These are phyloP conservation scores for Leptopilina syphax DNA, from an alignment of 2,888 invertebrate species.

Conservation along the genomic window DNA sequence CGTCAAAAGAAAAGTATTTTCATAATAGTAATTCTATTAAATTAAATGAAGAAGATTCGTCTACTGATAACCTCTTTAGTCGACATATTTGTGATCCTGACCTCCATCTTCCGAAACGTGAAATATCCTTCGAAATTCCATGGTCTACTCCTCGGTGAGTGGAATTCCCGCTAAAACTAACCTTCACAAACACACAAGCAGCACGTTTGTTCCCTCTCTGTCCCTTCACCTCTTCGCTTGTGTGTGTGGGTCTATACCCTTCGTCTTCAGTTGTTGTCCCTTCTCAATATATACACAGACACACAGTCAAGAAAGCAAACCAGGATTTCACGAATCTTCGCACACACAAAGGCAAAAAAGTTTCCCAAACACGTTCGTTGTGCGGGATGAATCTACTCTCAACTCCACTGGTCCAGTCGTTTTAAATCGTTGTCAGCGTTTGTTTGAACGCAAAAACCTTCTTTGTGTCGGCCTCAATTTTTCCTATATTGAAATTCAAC, in stretches of 20 bases:
- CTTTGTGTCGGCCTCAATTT: background rate
- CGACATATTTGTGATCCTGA: constrained; percentile 12
- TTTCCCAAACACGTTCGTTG: constrained; percentile 30
- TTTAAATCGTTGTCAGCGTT: constrained; percentile 9
- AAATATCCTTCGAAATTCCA: constrained; percentile 29
- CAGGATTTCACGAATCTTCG: constrained; percentile 9
- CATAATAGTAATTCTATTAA: background rate
- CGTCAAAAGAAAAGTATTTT: background rate
- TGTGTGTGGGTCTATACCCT: constrained; percentile 4
- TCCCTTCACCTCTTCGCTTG: background rate
- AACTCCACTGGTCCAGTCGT: constrained; percentile 28
- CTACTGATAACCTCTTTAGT: background rate
- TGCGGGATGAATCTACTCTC: background rate
- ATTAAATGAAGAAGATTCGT: background rate
- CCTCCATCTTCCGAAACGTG: constrained; percentile 8
- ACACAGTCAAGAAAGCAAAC: constrained; percentile 10
- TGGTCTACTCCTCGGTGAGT: constrained; percentile 31
- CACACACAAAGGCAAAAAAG: constrained; percentile 35
- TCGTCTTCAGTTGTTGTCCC: constrained; percentile 28
- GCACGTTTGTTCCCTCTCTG: background rate
- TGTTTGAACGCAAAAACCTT: background rate
- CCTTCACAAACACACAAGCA: constrained; percentile 15
- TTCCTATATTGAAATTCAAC: background rate
- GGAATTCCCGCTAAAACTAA: constrained; percentile 30
- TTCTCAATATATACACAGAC: background rate